Evolutionary conservation across 1,140 invertebrate species (phyloP), one percentile per base, ranked within the genome.

Genomic region (Drosophila bocki): DNA sequence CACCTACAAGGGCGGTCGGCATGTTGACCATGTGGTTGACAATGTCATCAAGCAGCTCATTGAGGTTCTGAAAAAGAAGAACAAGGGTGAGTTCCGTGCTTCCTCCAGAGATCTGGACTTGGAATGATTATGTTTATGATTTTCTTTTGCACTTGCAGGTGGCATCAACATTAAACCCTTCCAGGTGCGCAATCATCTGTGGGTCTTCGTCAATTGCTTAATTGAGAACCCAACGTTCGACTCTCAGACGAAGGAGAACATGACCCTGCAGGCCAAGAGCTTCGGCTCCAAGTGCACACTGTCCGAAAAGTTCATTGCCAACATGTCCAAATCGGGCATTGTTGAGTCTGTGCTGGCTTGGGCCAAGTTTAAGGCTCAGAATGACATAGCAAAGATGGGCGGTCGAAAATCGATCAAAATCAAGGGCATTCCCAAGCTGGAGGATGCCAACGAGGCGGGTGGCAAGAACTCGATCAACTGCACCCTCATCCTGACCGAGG

Each of bases 211-310:
- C 3, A 99, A 99, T 93, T 99, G 98, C 94, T 93, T 99, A 8
- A 99, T 99, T 90, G 99, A 99, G 58, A 99, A 99, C 95, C 99
- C 99, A 32, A 97, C 98, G 13, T 99, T 99, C 94, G 99, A 99
- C 94, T 99, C 99, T 0, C 99, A 99, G 94, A 99, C 99, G 2
- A 99, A 99, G 94, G 98, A 99, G 91, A 97, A 98, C 81, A 99
- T 99, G 99, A 99, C 99, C 1, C 94, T 99, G 12, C 98, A 99
- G 93, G 93, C 95, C 0, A 99, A 99, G 93, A 97, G 94, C 86
- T 99, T 99, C 94, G 99, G 99, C 35, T 99, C 99, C 0, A 99
- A 98, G 93, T 99, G 98, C 91, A 92, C 90, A 42, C 93, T 99
- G 3, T 95, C 95, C 1, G 99, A 99, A 6, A 99, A 99, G 92